These are phyloP conservation scores for Nomada flava DNA, from an alignment of 2,888 invertebrate species.

Conservation along the genomic window DNA sequence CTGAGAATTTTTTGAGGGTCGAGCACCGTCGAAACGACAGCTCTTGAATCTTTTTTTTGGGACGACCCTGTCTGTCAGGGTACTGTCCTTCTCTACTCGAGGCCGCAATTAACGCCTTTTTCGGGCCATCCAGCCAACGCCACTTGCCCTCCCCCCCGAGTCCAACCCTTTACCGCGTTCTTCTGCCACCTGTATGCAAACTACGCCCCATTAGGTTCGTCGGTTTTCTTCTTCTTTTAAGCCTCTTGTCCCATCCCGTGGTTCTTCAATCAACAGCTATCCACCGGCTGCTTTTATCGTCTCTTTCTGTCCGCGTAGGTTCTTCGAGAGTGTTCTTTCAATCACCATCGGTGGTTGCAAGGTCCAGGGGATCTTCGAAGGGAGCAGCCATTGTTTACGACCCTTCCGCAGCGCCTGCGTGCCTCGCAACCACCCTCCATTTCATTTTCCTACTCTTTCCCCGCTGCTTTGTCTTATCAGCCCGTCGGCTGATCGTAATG, in stretches of 20 bases:
- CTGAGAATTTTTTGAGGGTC: too few relatives aligned
- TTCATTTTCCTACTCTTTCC: slow-evolving; percentile 18
- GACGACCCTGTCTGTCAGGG: background rate
- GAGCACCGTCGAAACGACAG: background rate
- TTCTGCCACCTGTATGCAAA: slow-evolving; percentile 43
- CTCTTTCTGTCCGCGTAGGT: background rate
- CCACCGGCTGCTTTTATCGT: slow-evolving; percentile 14
- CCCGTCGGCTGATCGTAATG: slow-evolving; percentile 6
- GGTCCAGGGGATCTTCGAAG: slow-evolving; percentile 45
- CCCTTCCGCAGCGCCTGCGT: slow-evolving; percentile 59
- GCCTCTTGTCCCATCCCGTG: background rate
- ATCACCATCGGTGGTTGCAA: slow-evolving; percentile 44
- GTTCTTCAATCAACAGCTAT: slow-evolving; percentile 8
- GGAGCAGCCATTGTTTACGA: slow-evolving; percentile 55
- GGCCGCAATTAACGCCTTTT: slow-evolving; percentile 19
- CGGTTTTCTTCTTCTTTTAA: background rate
- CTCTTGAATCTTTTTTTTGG: background rate
- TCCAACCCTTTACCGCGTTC: slow-evolving; percentile 20
- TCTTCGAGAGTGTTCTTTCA: slow-evolving; percentile 28
- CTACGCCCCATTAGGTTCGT: slow-evolving; percentile 16
- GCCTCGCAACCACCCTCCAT: slow-evolving; percentile 12
- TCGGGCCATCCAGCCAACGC: background rate
- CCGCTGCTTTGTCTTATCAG: slow-evolving; percentile 1
- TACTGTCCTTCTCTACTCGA: background rate
- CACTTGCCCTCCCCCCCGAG: background rate